A percentile compares a stretch with the other conserved stretches of the same genome.
Evolutionary conservation across 2,113 vertebrate genomes (phyloP).

Genomic region (Nannospalax galili): DNA sequence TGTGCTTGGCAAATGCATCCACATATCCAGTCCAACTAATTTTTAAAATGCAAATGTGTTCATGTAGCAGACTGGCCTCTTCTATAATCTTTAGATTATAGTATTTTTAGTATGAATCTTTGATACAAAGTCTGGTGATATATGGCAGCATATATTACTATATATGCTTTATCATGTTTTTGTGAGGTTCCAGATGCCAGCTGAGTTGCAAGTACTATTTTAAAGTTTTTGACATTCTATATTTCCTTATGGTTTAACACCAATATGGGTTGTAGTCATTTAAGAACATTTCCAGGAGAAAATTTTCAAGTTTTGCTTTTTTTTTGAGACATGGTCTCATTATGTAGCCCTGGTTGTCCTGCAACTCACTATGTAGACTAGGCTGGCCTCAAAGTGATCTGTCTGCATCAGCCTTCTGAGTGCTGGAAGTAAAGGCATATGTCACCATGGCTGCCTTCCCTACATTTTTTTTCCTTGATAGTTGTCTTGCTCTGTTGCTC

Average conservation of each 20-base stretch:
- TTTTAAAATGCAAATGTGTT: too few relatives aligned
- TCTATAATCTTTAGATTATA: neutral
- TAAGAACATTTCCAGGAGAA: too few relatives aligned
- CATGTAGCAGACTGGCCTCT: neutral
- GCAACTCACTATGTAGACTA: neutral
- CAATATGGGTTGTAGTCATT: too few relatives aligned
- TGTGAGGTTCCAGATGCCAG: neutral
- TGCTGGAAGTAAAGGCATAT: neutral
- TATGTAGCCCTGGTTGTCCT: too few relatives aligned
- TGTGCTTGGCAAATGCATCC: neutral
- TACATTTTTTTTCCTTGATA: neutral
- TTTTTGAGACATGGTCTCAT: neutral
- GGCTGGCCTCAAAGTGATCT: too few relatives aligned
- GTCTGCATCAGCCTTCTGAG: neutral
- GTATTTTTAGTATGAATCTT: too few relatives aligned
- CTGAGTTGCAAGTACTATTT: neutral
- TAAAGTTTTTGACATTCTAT: neutral
- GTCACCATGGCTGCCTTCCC: neutral
- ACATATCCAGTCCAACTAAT: too few relatives aligned
- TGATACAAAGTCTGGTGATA: neutral
- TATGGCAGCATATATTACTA: too few relatives aligned
- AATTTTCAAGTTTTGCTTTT: too few relatives aligned
- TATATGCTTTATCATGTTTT: too few relatives aligned
- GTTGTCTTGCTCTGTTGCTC: neutral
- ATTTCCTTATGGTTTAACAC: neutral